Evolutionary conservation across 1,140 invertebrate species (phyloP).

Genomic region (Danaus plexippus): DNA sequence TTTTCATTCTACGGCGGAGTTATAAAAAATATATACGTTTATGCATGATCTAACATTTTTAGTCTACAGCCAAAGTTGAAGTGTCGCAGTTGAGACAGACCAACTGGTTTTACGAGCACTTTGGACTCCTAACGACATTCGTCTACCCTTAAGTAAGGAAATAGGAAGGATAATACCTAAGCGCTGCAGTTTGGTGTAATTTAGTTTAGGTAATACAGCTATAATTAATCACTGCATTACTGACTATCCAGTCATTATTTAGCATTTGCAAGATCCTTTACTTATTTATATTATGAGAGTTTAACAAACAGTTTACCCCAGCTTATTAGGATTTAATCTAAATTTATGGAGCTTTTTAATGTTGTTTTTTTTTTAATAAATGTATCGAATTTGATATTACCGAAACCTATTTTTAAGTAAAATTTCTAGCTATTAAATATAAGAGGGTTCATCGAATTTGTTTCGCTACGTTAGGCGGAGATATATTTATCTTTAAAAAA

Average conservation of each 20-base stretch:
- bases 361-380: not conserved
- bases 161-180: conserved; percentile 59
- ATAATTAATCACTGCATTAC: conserved; percentile 47
- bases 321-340: too few species aligned
- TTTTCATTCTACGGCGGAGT: too few species aligned
- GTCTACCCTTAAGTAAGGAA: conserved; percentile 61
- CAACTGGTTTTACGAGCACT: conserved; percentile 54
- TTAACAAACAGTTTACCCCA: too few species aligned
- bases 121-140: conserved; percentile 60
- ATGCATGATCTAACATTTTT: too few species aligned
- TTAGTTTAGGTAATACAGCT: conserved; percentile 44
- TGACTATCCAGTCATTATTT: conserved; percentile 31
- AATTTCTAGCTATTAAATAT: too few species aligned
- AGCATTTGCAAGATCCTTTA: conserved; percentile 5
- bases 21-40: too few species aligned
- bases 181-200: conserved; percentile 48
- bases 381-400: too few species aligned
- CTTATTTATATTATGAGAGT: too few species aligned
- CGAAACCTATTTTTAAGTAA: too few species aligned
- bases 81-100: conserved; percentile 34
- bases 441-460: not conserved
- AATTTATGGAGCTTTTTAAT: not conserved
- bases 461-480: conserved; percentile 19
- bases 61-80: conserved; percentile 17
- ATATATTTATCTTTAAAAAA: conserved; percentile 14